These are phyloP conservation scores for Drosophila triauraria DNA, from an alignment of 1,140 invertebrate genomes.

Conservation along the genomic window DNA sequence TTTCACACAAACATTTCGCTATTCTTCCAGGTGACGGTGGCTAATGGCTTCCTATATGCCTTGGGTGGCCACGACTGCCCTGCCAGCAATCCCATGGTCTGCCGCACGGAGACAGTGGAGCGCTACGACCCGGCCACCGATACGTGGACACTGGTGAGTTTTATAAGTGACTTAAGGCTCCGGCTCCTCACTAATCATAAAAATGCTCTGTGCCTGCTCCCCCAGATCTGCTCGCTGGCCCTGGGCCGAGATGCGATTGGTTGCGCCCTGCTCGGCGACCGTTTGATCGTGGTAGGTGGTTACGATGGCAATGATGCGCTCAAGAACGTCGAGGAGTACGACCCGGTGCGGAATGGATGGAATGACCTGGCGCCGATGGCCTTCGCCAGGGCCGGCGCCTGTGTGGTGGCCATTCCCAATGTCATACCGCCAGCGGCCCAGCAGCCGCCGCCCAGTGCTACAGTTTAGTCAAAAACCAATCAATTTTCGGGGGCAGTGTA, in stretches of 20 bases:
- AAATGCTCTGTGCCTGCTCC: background rate
- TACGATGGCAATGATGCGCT: constrained; percentile 98
- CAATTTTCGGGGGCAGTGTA: constrained; percentile 35
- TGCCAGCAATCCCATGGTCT: constrained; percentile 92
- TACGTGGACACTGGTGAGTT: constrained; percentile 93
- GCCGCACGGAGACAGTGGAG: constrained; percentile 96
- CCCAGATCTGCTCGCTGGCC: constrained; percentile 90
- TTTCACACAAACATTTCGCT: background rate
- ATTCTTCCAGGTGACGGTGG: constrained; percentile 88
- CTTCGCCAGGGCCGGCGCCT: constrained; percentile 93
- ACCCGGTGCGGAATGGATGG: constrained; percentile 96
- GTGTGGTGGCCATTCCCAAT: constrained; percentile 90
- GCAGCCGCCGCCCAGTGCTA: constrained; percentile 76
- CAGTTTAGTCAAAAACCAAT: constrained; percentile 79
- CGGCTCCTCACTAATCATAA: background rate
- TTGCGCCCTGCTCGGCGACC: constrained; percentile 95
- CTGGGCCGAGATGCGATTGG: constrained; percentile 96
- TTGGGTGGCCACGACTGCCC: constrained; percentile 96
- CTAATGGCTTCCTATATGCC: constrained; percentile 93
- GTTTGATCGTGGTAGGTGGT: constrained; percentile 95
- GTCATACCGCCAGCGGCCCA: constrained; percentile 76
- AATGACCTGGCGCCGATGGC: constrained; percentile 90
- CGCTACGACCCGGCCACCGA: constrained; percentile 93
- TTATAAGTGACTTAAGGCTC: background rate
- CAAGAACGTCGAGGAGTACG: constrained; percentile 96